Conservation (phyloP, 2,888 invertebrate species). For the Choreutis nemorana region DNA sequence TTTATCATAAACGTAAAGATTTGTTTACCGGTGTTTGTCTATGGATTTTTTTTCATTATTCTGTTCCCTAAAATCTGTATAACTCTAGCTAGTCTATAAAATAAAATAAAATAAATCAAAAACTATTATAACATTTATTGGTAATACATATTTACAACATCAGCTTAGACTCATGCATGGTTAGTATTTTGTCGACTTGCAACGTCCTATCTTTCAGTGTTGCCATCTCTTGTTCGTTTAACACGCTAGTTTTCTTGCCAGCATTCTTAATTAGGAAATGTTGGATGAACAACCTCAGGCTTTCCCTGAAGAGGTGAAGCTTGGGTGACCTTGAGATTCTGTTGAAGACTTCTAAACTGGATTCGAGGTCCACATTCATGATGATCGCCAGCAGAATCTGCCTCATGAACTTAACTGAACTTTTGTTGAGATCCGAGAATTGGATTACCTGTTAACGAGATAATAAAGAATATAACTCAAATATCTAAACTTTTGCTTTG, state of each 20-base stretch:
- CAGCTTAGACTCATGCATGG: slow-evolving; percentile 50
- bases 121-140: slow-evolving; percentile 6
- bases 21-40: too few species aligned
- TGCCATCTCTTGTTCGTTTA: slow-evolving; percentile 36
- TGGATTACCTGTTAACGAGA: slow-evolving; percentile 73
- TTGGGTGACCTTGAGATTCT: slow-evolving; percentile 77
- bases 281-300: slow-evolving; percentile 83
- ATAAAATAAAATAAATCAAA: not conserved
- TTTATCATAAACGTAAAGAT: too few species aligned
- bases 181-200: slow-evolving; percentile 73
- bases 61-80: too few species aligned
- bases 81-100: too few species aligned
- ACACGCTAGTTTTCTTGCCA: slow-evolving; percentile 41
- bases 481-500: not conserved
- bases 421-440: slow-evolving; percentile 85
- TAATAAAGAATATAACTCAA: slow-evolving; percentile 1
- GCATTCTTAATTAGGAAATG: slow-evolving; percentile 81
- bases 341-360: slow-evolving; percentile 72
- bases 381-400: slow-evolving; percentile 80
- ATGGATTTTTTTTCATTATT: too few species aligned
- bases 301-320: slow-evolving; percentile 82
- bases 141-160: slow-evolving; percentile 42
- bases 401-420: slow-evolving; percentile 79
- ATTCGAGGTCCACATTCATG: slow-evolving; percentile 69
- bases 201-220: slow-evolving; percentile 62